phyloP scores from a whole-genome alignment of 1,140 invertebrate species.

The Sesamia nonagrioides region DNA sequence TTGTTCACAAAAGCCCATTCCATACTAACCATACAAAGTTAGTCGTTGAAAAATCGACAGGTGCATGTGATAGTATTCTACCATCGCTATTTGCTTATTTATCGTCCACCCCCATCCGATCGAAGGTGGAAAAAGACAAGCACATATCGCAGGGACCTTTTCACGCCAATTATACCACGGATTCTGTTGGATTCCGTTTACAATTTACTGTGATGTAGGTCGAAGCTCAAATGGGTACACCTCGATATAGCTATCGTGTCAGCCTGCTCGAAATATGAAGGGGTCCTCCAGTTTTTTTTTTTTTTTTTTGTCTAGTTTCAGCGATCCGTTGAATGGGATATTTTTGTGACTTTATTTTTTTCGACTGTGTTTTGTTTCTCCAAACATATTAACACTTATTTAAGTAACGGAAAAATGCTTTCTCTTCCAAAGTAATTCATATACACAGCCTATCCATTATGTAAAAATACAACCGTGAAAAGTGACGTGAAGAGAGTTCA shows the following conservation, averaged over 20 bases:
- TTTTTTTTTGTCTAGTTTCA: background rate
- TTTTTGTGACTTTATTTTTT: too few species aligned
- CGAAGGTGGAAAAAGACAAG: constrained; percentile 58
- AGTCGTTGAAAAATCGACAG: constrained; percentile 71
- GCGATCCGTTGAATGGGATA: too few species aligned
- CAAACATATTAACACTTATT: too few species aligned
- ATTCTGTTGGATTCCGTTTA: constrained; percentile 27
- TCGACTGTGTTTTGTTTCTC: too few species aligned
- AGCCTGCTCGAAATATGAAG: background rate
- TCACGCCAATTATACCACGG: constrained; percentile 43
- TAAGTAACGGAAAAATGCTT: too few species aligned
- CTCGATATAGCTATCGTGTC: constrained; percentile 6
- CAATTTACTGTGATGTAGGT: constrained; percentile 47
- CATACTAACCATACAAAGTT: constrained; percentile 20
- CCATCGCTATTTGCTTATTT: constrained; percentile 72
- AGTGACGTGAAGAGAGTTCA: too few species aligned
- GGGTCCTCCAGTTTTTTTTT: background rate
- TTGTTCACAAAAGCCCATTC: constrained; percentile 57
- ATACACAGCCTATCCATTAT: too few species aligned
- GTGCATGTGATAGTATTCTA: constrained; percentile 74
- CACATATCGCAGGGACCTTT: constrained; percentile 53
- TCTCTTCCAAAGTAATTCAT: too few species aligned
- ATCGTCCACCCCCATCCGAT: constrained; percentile 61
- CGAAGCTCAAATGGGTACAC: background rate
- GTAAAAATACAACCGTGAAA: too few species aligned